phyloP scores from a whole-genome alignment of 2,888 invertebrate species.

The Meliscaeva auricollis region DNA sequence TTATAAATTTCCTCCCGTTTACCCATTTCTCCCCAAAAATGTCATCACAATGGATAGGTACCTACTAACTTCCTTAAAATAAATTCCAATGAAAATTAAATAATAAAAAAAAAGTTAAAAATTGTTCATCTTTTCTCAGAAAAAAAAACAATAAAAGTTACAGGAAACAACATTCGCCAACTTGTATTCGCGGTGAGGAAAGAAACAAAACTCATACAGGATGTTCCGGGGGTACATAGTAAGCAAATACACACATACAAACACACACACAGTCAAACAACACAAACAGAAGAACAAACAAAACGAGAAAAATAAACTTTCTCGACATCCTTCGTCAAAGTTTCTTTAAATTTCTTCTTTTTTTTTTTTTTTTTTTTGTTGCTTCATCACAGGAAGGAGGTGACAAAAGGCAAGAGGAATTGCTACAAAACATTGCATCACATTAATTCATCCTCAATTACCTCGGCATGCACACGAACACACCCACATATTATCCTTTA shows the following conservation, averaged over 20 bases:
- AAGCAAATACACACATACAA: neutral
- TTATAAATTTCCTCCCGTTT: neutral
- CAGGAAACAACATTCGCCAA: constrained; percentile 47
- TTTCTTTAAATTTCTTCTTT: constrained; percentile 33
- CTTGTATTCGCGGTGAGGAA: constrained; percentile 18
- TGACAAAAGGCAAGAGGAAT: constrained; percentile 19
- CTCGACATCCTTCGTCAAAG: constrained; percentile 63
- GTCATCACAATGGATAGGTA: neutral
- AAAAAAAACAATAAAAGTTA: constrained; percentile 37
- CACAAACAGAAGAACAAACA: neutral
- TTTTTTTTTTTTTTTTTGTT: constrained; percentile 30
- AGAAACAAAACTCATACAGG: constrained; percentile 33
- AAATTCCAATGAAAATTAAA: constrained; percentile 15
- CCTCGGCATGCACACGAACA: constrained; percentile 44
- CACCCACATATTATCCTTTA: constrained; percentile 5
- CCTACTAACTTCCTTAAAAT: neutral
- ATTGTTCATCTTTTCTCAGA: neutral
- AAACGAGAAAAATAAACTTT: constrained; percentile 1
- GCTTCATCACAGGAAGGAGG: constrained; percentile 12
- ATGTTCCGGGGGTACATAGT: constrained; percentile 29
- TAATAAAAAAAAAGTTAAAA: constrained; percentile 3
- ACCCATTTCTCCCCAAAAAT: neutral
- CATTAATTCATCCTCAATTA: constrained; percentile 71
- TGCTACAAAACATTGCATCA: constrained; percentile 47
- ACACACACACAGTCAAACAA: too few relatives aligned